These are phyloP conservation scores for Atherinomorus stipes DNA, from an alignment of 2,113 vertebrate genomes.

Conservation along the genomic window DNA sequence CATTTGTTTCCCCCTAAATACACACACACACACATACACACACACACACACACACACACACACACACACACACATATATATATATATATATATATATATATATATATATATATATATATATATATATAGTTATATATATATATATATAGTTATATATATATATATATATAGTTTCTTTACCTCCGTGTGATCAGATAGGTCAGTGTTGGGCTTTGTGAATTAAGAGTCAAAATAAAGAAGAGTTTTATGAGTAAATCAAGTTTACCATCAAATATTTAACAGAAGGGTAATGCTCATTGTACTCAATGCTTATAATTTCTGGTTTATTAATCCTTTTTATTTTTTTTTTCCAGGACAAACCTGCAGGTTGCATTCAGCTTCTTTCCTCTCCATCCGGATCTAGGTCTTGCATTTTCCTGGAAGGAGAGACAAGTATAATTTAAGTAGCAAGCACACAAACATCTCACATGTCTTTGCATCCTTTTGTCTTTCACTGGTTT, in stretches of 20 bases:
- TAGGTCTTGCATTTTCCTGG: constrained; percentile 22
- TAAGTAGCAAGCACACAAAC: not conserved
- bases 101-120: too few species aligned
- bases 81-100: too few species aligned
- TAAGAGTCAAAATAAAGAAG: not conserved
- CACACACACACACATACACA: too few species aligned
- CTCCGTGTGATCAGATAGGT: constrained; percentile 6
- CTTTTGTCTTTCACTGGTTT: not conserved
- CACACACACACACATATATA: too few species aligned
- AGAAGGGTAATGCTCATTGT: too few species aligned
- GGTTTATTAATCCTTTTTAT: not conserved
- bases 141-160: too few species aligned
- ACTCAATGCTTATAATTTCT: not conserved
- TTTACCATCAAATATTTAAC: not conserved
- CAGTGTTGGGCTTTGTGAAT: not conserved
- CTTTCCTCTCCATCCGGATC: not conserved
- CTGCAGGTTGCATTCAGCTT: constrained; percentile 19
- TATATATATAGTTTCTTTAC: too few species aligned
- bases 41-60: too few species aligned
- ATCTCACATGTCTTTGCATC: not conserved
- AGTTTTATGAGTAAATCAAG: not conserved
- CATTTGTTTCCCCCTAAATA: not conserved
- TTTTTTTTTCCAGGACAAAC: constrained; percentile 31
- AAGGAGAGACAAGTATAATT: constrained; percentile 6
- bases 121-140: too few species aligned